Base-by-base conservation (phyloP, 1,140 invertebrate genomes). In the Spodoptera litura region DNA sequence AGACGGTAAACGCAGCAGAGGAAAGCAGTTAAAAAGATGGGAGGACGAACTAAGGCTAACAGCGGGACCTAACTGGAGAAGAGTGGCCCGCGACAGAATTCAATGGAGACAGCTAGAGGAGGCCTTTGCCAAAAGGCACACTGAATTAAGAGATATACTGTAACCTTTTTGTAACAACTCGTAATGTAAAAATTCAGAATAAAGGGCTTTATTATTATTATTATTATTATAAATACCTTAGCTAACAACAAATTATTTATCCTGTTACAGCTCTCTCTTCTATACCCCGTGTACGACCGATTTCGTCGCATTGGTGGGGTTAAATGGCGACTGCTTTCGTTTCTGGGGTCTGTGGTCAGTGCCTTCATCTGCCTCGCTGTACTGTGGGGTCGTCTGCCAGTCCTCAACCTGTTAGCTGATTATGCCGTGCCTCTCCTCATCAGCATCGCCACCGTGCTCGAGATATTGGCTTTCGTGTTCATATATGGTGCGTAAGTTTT, bases 251-350 rank as follows among this genome's bases (percentile, higher is more conserved):
- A 0, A 55, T 55, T 55, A 8, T 55, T n/a, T 59, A 25, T 59
- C 2, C 3, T 49, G 44, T 89, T 88, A 55, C 83, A 94, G 92
- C 59, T 94, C 15, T 81, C 83, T 0, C 78, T 89, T 2, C 52
- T 92, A 3, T 88, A 87, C 58, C 91, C 92, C 0, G 27, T 93
- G 15, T 94, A 87, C 80, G 90, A 93, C n/a, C 85, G 85, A 0
- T 84, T 86, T 9, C 88, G 88, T 53, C 88, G 90, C 6, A 62
- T 89, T 2, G 83, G 85, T 4, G 85, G 87, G 0, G 31, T 78
- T 4, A 87, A 87, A n/a, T 92, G 91, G 91, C 83, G 89, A 0
- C 80, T 87, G 35, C 3, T 85, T 4, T 85, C 86, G 4, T 71
- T 88, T n/a, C 83, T 64, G 4, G 81, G 76, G 6, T 89, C 89